Evolutionary conservation across 2,797 vertebrate species (phyloP).

Genomic region (Protonibea diacanthus): DNA sequence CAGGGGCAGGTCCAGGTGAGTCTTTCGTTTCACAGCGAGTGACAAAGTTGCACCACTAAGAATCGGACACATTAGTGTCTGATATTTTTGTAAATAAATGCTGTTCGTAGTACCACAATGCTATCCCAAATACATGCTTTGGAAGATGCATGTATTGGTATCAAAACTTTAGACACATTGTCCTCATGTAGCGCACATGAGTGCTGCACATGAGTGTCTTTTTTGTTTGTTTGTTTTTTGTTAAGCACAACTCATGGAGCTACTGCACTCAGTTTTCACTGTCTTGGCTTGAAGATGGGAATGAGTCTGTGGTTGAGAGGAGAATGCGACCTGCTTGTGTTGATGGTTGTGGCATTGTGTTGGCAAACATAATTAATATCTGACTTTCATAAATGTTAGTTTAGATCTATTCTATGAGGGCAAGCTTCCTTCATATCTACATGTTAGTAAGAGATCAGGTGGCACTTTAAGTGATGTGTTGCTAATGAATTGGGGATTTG

Average conservation of each 20-base stretch:
- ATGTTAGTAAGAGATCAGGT: neutral
- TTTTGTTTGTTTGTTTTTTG: neutral
- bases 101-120: slow-evolving; percentile 1
- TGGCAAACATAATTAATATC: slow-evolving; percentile 6
- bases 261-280: slow-evolving; percentile 2
- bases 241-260: neutral
- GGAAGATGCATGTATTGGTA: slow-evolving; percentile 18
- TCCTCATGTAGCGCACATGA: slow-evolving; percentile 3
- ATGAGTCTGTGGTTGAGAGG: neutral
- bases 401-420: neutral
- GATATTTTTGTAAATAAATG: slow-evolving; percentile 2
- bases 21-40: slow-evolving; percentile 64
- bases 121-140: slow-evolving; percentile 32
- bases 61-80: slow-evolving; percentile 39
- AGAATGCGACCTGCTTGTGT: neutral
- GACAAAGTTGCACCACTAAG: slow-evolving; percentile 46
- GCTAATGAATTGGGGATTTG: neutral
- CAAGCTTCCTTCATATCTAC: neutral
- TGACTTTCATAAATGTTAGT: neutral
- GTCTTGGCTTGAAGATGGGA: slow-evolving; percentile 17
- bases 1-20: slow-evolving; percentile 88
- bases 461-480: neutral
- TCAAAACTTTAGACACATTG: neutral
- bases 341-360: slow-evolving; percentile 9
- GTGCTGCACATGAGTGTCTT: neutral